Percentiles rank a stretch among this genome's conserved stretches.
Conservation (phyloP, 1,140 invertebrate genomes). For the Orius insidiosus region DNA sequence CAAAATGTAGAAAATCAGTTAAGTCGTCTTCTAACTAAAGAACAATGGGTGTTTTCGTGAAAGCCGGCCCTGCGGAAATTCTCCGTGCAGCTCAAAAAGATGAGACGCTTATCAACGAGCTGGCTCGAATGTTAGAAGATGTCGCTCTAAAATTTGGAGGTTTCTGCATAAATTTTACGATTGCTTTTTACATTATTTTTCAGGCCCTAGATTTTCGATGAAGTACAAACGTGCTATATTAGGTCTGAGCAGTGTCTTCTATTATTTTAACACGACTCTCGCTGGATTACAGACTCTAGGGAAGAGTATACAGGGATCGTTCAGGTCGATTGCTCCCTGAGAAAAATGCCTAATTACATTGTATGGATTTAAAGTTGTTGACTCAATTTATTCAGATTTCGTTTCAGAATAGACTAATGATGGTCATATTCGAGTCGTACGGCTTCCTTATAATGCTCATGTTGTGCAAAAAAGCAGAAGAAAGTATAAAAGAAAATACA, state of each 20-base stretch:
- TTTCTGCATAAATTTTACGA: background rate
- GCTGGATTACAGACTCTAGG: conserved; percentile 74
- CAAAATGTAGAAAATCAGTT: too few relatives aligned
- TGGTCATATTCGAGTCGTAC: conserved; percentile 39
- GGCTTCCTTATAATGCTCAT: conserved; percentile 38
- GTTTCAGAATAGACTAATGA: conserved; percentile 31
- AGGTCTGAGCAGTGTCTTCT: conserved; percentile 30
- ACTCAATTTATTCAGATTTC: too few relatives aligned
- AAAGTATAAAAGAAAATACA: conserved; percentile 29
- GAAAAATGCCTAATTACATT: conserved; percentile 38
- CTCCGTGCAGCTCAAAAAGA: conserved; percentile 19
- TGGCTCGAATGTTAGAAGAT: conserved; percentile 10
- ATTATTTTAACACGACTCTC: conserved; percentile 67
- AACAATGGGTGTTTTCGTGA: conserved; percentile 12
- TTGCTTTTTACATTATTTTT: too few relatives aligned
- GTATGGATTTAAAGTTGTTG: conserved; percentile 23
- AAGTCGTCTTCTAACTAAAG: too few relatives aligned
- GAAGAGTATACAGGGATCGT: conserved; percentile 88
- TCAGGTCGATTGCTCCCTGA: conserved; percentile 48
- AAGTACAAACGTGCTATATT: conserved; percentile 9
- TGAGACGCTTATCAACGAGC: conserved; percentile 9
- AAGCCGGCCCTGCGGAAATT: conserved; percentile 17
- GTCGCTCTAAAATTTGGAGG: conserved; percentile 12
- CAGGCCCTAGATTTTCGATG: conserved; percentile 5
- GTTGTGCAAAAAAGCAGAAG: conserved; percentile 31